These are phyloP conservation scores for Castor canadensis DNA, from an alignment of 2,113 vertebrate species.

Conservation along the genomic window DNA sequence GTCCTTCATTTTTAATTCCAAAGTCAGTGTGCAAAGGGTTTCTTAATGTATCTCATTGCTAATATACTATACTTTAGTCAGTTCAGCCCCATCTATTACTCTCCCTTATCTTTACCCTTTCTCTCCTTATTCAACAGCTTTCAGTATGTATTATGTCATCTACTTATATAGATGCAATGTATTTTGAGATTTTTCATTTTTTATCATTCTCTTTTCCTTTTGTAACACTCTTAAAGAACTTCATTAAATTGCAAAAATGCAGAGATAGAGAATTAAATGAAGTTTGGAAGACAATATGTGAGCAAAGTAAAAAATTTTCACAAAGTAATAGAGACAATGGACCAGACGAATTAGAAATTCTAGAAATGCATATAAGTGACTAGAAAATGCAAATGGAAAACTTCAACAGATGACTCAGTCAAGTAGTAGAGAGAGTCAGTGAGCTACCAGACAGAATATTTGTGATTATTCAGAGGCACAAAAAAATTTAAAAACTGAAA, in stretches of 20 bases:
- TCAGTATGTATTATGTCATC: too few relatives aligned
- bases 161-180: too few relatives aligned
- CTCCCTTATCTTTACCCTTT: too few relatives aligned
- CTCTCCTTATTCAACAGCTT: too few relatives aligned
- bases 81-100: too few relatives aligned
- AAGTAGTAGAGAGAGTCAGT: not conserved
- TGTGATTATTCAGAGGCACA: not conserved
- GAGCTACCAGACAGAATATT: not conserved
- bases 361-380: not conserved
- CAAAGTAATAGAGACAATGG: not conserved
- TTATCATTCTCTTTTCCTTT: too few relatives aligned
- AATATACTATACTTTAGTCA: too few relatives aligned
- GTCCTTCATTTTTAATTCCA: too few relatives aligned
- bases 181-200: too few relatives aligned
- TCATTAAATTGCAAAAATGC: not conserved
- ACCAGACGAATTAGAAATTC: not conserved
- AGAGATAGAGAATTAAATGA: not conserved
- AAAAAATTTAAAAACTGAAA: not conserved
- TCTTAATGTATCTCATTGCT: too few relatives aligned
- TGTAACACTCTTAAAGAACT: not conserved
- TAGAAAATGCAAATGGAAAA: not conserved
- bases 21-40: too few relatives aligned
- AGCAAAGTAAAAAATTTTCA: not conserved
- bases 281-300: not conserved
- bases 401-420: not conserved